A percentile compares a stretch with the other conserved stretches of the same genome.
phyloP scores from a whole-genome alignment of 2,888 invertebrate species.

The Pterobdella sp. region DNA sequence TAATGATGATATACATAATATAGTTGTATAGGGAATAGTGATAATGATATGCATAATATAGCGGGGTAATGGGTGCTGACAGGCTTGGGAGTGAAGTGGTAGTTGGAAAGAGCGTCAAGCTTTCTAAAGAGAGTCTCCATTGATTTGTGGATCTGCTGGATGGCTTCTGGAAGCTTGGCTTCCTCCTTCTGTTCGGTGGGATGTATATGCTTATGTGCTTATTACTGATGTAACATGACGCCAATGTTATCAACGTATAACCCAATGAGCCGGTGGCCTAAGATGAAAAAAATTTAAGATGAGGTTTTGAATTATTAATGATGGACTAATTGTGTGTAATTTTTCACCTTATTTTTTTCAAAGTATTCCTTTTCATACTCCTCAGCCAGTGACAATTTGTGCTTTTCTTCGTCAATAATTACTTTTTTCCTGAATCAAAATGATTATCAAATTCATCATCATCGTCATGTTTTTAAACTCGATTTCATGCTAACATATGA shows the following conservation, averaged over 20 bases:
- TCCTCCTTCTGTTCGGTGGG: slow-evolving; percentile 51
- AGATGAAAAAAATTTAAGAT: no score
- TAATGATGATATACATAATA: no score
- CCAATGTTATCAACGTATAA: no score
- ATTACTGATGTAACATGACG: no score
- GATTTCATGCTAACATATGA: no score
- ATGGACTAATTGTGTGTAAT: no score
- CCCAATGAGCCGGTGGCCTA: no score
- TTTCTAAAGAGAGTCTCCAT: slow-evolving; percentile 73
- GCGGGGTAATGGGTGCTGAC: slow-evolving; percentile 47
- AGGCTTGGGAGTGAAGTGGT: slow-evolving; percentile 82
- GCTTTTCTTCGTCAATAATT: background rate
- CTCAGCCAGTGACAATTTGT: slow-evolving; percentile 7
- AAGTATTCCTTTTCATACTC: background rate
- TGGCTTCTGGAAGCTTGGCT: slow-evolving; percentile 57
- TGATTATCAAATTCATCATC: background rate
- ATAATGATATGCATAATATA: background rate
- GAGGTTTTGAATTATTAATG: no score
- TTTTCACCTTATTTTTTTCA: background rate
- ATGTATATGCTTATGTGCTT: background rate
- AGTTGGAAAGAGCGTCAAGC: slow-evolving; percentile 84
- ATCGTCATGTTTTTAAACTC: background rate
- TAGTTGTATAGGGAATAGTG: background rate
- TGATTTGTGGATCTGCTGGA: slow-evolving; percentile 66
- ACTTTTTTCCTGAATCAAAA: background rate